Conservation (phyloP, 2,113 vertebrate species). For the Lagenorhynchus albirostris region DNA sequence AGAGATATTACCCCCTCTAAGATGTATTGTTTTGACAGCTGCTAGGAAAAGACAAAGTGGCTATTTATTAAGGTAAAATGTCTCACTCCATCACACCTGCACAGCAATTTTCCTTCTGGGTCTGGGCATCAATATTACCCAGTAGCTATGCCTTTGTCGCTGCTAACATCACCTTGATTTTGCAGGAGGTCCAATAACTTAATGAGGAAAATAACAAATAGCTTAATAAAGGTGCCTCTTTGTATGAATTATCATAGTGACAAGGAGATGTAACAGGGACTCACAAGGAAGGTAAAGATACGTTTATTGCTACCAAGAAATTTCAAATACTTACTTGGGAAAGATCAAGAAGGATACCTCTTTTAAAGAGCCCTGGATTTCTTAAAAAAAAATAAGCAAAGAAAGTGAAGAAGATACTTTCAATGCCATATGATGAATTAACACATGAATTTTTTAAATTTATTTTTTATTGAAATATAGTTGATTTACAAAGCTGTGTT, state of each 20-base stretch:
- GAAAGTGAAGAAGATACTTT: not conserved
- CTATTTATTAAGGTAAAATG: not conserved
- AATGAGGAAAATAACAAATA: not conserved
- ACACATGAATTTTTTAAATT: not conserved
- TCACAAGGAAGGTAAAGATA: not conserved
- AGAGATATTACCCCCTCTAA: not conserved
- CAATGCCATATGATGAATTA: not conserved
- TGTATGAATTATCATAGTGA: not conserved
- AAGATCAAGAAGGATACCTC: not conserved
- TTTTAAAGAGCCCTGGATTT: not conserved
- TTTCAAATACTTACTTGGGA: not conserved
- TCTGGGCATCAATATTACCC: not conserved
- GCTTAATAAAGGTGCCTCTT: not conserved
- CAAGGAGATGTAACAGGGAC: not conserved
- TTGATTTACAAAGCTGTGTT: not conserved
- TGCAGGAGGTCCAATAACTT: not conserved
- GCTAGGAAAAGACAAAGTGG: not conserved
- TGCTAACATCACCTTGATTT: not conserved
- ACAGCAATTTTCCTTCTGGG: rapidly evolving
- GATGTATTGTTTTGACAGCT: not conserved
- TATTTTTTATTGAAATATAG: not conserved
- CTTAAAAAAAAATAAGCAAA: not conserved
- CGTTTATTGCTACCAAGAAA: not conserved
- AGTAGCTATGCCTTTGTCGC: no score
- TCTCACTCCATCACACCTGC: not conserved